A percentile compares a stretch with the other conserved stretches of the same genome.
These are phyloP conservation scores for Morbakka virulenta DNA, from an alignment of 30 jellyfish, hydroid and myxozoan genomes.

Conservation along the genomic window DNA sequence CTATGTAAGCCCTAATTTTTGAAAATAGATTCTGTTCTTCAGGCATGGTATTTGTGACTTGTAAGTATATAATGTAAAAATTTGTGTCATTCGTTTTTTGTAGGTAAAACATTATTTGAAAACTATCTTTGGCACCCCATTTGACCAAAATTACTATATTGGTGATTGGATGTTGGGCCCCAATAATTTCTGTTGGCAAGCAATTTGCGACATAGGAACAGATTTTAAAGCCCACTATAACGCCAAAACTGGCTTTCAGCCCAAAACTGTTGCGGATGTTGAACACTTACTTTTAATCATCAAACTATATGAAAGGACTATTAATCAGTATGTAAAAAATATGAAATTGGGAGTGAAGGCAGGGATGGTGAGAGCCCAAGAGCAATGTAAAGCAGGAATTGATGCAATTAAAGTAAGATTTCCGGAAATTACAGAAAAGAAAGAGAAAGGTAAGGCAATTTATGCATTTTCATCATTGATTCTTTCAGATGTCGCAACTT, in stretches of 20 bases:
- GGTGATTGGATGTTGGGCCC: conserved; percentile 99
- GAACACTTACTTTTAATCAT: conserved; percentile 57
- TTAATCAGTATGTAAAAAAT: conserved; percentile 57
- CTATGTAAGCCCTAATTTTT: too few relatives aligned
- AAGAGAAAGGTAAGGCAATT: conserved; percentile 64
- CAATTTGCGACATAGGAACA: conserved; percentile 62
- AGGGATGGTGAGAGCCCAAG: conserved; percentile 92
- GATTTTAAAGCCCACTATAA: conserved; percentile 56
- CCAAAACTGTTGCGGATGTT: conserved; percentile 49
- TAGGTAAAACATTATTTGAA: conserved; percentile 75
- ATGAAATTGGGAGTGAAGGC: conserved; percentile 82
- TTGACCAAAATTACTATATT: conserved; percentile 82
- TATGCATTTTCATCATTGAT: too few relatives aligned
- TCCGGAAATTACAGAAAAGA: conserved; percentile 54
- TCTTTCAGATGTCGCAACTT: too few relatives aligned
- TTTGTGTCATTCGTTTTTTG: too few relatives aligned
- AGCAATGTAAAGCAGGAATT: conserved; percentile 78
- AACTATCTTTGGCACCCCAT: conserved; percentile 86
- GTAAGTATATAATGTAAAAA: too few relatives aligned
- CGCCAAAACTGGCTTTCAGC: conserved; percentile 36
- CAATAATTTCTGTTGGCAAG: conserved; percentile 94
- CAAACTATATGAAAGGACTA: conserved; percentile 38
- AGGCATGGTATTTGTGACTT: too few relatives aligned
- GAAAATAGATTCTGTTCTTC: too few relatives aligned
- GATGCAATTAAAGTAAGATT: conserved; percentile 61